These are phyloP conservation scores for Eupeodes latifasciatus DNA, from an alignment of 2,888 invertebrate species.

Conservation along the genomic window DNA sequence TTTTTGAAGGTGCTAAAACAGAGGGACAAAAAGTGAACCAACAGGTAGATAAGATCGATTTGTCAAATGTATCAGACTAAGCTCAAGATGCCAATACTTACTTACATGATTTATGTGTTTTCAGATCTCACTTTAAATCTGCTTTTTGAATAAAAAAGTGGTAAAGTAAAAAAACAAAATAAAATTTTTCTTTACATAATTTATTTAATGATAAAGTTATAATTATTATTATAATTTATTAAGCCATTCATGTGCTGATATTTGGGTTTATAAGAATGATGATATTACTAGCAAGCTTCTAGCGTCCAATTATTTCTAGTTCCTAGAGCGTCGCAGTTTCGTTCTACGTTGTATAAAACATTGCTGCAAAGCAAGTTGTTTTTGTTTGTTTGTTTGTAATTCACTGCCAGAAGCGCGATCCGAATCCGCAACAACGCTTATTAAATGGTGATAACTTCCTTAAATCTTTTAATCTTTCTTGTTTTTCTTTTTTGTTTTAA, in stretches of 20 bases:
- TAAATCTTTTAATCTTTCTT: constrained; percentile 32
- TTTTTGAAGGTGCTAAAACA: no score
- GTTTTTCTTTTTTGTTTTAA: constrained; percentile 17
- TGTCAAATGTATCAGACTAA: no score
- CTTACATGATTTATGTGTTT: no score
- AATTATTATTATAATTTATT: constrained; percentile 52
- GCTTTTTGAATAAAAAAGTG: not conserved
- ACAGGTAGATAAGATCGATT: no score
- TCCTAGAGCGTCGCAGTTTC: constrained; percentile 11
- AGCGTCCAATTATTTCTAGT: constrained; percentile 23
- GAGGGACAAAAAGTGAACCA: no score
- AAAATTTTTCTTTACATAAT: constrained; percentile 61
- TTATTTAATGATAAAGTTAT: constrained; percentile 66
- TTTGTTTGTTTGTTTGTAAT: constrained; percentile 17
- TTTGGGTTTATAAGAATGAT: constrained; percentile 32
- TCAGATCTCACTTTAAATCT: no score
- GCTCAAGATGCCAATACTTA: no score
- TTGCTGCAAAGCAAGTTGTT: constrained; percentile 35
- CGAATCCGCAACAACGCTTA: constrained; percentile 40
- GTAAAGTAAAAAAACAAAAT: not conserved
- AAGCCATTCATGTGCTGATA: constrained; percentile 56
- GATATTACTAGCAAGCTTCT: constrained; percentile 49
- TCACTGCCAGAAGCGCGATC: constrained; percentile 48
- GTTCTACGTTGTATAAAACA: constrained; percentile 22
- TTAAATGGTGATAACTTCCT: constrained; percentile 45